phyloP scores from a whole-genome alignment of 2,113 vertebrate genomes.

The Phycodurus eques region DNA sequence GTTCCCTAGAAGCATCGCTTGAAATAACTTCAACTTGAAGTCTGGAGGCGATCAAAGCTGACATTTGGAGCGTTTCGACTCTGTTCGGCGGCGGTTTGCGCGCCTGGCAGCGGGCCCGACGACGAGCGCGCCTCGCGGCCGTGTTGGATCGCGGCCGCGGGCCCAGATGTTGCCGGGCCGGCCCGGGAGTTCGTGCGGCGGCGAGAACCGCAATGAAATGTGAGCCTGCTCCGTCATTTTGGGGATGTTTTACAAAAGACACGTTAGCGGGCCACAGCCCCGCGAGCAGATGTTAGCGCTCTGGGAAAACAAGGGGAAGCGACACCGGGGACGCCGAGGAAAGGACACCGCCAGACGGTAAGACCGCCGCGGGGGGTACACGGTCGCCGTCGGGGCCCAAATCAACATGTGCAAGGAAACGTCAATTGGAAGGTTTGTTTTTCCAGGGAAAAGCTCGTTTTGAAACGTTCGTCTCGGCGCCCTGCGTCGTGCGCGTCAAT shows the following conservation, averaged over 20 bases:
- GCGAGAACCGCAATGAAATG: conserved; percentile 44
- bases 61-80: background rate
- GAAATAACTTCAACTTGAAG: background rate
- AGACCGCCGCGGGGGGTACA: background rate
- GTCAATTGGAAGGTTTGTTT: too few relatives aligned
- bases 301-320: conserved; percentile 5
- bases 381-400: background rate
- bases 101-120: background rate
- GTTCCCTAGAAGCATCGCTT: background rate
- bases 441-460: background rate
- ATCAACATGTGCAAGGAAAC: too few relatives aligned
- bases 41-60: background rate
- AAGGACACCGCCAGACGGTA: conserved; percentile 47
- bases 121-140: conserved; percentile 2
- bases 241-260: conserved; percentile 54
- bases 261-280: conserved; percentile 49
- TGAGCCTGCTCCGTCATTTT: conserved; percentile 42
- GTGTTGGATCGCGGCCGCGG: conserved; percentile 30
- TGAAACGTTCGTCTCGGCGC: background rate
- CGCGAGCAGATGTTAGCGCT: conserved; percentile 53
- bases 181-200: conserved; percentile 53
- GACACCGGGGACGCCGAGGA: conserved; percentile 15
- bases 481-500: background rate
- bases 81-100: background rate
- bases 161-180: conserved; percentile 49